phyloP scores from a whole-genome alignment of 2,113 vertebrate genomes.

The Triplophysa siluroides region DNA sequence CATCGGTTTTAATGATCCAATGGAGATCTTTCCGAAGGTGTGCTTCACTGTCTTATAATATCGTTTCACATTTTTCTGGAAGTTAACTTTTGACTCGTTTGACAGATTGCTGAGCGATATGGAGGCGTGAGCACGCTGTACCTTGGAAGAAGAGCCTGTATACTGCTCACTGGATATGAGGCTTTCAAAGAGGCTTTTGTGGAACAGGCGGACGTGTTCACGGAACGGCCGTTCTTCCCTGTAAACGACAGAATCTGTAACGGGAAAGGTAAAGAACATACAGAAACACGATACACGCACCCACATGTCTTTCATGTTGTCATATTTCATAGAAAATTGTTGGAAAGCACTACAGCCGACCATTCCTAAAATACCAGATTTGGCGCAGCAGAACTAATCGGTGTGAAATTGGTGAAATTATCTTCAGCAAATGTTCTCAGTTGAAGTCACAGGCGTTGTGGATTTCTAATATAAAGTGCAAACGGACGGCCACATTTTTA shows the following conservation, averaged over 20 bases:
- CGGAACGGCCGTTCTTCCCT: slow-evolving; percentile 48
- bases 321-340: too few relatives aligned
- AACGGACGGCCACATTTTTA: too few relatives aligned
- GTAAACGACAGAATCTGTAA: neutral
- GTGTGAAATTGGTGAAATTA: too few relatives aligned
- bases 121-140: slow-evolving; percentile 60
- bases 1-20: slow-evolving; percentile 39
- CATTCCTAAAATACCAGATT: too few relatives aligned
- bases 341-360: too few relatives aligned
- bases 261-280: slow-evolving; percentile 53
- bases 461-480: too few relatives aligned
- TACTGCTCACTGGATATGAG: slow-evolving; percentile 56
- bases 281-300: neutral
- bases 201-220: slow-evolving; percentile 57
- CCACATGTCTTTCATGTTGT: too few relatives aligned
- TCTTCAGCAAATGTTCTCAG: too few relatives aligned
- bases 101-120: slow-evolving; percentile 52
- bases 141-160: slow-evolving; percentile 35
- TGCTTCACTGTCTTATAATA: neutral
- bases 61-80: neutral
- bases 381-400: too few relatives aligned
- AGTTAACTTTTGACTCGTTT: neutral
- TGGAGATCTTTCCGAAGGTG: slow-evolving; percentile 54
- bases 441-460: too few relatives aligned
- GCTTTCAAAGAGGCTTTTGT: slow-evolving; percentile 60